Percentiles rank a stretch among this genome's conserved stretches.
Evolutionary conservation across 1,140 invertebrate genomes (phyloP).

Genomic region (Rhizoglyphus robini): DNA sequence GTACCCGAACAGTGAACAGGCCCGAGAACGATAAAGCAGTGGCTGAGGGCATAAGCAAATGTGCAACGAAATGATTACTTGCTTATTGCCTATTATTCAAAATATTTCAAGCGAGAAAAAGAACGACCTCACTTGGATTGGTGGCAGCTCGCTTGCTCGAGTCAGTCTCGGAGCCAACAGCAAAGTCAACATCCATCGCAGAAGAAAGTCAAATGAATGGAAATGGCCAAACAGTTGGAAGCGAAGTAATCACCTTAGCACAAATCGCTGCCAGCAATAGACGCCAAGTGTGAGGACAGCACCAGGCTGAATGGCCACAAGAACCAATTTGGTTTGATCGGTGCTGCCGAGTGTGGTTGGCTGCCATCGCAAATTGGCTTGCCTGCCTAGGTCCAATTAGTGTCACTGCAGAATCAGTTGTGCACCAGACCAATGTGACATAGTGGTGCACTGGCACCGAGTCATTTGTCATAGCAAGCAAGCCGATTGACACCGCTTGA

Average conservation of each 20-base stretch:
- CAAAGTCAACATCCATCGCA: not conserved
- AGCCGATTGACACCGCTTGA: too few relatives aligned
- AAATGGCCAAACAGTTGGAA: not conserved
- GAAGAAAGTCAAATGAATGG: not conserved
- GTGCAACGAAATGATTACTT: not conserved
- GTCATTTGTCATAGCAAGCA: too few relatives aligned
- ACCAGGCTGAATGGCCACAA: too few relatives aligned
- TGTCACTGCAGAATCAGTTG: not conserved
- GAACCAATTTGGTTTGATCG: too few relatives aligned
- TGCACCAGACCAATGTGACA: not conserved
- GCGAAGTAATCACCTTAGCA: not conserved
- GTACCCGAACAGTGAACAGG: too few relatives aligned
- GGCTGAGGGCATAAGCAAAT: not conserved
- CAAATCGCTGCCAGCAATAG: not conserved
- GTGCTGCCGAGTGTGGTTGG: too few relatives aligned
- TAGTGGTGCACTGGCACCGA: not conserved
- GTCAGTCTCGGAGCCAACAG: not conserved
- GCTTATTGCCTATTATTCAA: not conserved
- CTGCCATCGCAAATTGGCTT: too few relatives aligned
- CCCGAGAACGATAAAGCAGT: too few relatives aligned
- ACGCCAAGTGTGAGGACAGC: too few relatives aligned
- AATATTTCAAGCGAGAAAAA: conserved; percentile 8
- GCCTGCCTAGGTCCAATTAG: not conserved
- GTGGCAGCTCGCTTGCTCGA: too few relatives aligned
- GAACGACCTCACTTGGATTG: not conserved